Base-by-base conservation (phyloP, 2,888 invertebrate genomes). In the Sinentomon sp. region DNA sequence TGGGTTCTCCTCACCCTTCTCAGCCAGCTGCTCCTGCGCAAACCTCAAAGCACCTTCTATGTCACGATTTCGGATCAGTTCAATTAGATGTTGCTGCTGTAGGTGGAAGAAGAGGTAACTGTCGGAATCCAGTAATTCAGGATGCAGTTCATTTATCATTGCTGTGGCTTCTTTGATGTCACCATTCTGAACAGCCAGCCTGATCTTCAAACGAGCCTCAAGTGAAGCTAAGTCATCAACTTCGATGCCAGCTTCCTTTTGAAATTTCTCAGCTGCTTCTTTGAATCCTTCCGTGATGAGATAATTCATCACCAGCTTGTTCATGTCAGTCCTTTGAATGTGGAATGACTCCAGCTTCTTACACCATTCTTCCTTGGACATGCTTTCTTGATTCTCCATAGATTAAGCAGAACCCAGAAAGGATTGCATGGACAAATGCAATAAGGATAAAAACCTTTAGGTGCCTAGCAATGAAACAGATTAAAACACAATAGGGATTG, bases 231-330 rank as follows among this genome's bases (percentile, higher is more conserved):
- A 53, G 45, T 78, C 75, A 2, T 66, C 63, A 1, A 76, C 74
- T 32, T 66, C 66, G 2, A 78, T 63, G 0, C 89, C 87, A 5
- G 89, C 83, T 54, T 94, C 94, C 46, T 76, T 66, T 52, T 85
- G 76, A 53, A 94, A 92, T 52, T 87, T 89, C 45, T 92, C 73
- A 0, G 92, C 92, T 4, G 92, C 92, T 53, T 94, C 94, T 55
- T 92, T 80, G 47, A 82, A 83, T 5, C 82, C 83, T 56, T 83
- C 87, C 58, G 85, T 89, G 26, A 92, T 85, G 48, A 94, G 64
- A 56, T 94, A 94, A 58, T 94, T 89, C 89, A 94, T 92, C 43
- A 94, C 85, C 41, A 94, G 62, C 54, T 80, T 77, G 55, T 94
- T 92, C 78, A 94, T 87, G 46, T 83, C 80, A 25, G 74, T 69